Percentiles rank a stretch among this genome's conserved stretches.
Evolutionary conservation across 1,140 invertebrate species (phyloP).

Genomic region (Diorhabda elongata): DNA sequence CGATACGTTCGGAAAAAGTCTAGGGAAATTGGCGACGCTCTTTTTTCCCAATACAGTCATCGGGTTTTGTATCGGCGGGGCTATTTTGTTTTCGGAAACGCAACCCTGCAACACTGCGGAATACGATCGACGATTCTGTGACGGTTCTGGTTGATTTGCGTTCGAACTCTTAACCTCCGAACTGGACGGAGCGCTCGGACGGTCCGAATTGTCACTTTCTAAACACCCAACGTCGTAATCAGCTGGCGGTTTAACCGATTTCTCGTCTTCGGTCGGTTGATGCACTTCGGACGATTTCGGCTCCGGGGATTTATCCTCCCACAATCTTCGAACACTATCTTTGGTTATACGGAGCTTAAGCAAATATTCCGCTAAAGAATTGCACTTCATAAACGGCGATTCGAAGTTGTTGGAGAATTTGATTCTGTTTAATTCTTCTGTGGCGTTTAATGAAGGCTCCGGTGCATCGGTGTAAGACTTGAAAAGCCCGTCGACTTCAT

Average conservation of each 20-base stretch:
- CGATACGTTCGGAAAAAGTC: conserved; percentile 6
- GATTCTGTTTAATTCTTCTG: not conserved
- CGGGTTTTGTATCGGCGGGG: conserved; percentile 3
- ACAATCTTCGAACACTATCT: conserved; percentile 12
- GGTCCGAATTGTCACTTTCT: no score
- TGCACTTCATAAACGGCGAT: conserved; percentile 28
- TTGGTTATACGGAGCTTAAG: conserved; percentile 27
- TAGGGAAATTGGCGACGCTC: not conserved
- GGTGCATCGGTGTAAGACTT: conserved; percentile 10
- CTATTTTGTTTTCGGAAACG: conserved; percentile 13
- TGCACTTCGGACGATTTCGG: conserved; percentile 8
- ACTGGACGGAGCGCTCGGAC: no score
- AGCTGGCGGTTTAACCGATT: conserved; percentile 22
- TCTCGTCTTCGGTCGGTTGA: conserved; percentile 6
- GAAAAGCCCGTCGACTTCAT: conserved; percentile 38
- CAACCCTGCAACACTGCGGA: conserved; percentile 36
- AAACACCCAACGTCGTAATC: conserved; percentile 7
- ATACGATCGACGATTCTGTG: conserved; percentile 28
- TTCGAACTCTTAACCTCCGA: no score
- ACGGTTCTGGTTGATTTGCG: conserved; percentile 8
- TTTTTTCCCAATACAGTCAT: conserved; percentile 13
- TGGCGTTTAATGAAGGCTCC: not conserved
- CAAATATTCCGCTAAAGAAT: conserved; percentile 31
- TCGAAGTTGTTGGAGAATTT: conserved; percentile 9
- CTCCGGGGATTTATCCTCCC: conserved; percentile 8